phyloP scores from a whole-genome alignment of 2,113 vertebrate species.

The Atractosteus spatula region DNA sequence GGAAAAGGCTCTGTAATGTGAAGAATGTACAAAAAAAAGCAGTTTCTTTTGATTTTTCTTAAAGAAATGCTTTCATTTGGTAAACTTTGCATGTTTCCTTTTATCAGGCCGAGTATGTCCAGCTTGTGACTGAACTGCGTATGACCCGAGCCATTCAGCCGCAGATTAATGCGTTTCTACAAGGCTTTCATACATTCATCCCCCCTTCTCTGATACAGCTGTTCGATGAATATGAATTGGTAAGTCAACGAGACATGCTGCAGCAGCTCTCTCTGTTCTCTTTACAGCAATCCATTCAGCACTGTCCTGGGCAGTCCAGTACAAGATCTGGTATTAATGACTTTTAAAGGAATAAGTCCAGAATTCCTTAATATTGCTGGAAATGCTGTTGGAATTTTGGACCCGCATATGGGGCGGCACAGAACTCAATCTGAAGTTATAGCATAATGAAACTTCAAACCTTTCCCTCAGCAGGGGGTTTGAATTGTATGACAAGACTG shows the following conservation, averaged over 20 bases:
- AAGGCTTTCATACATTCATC: conserved; percentile 97
- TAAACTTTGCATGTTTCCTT: conserved; percentile 16
- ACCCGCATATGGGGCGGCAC: no score
- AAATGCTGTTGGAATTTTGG: no score
- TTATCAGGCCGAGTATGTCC: conserved; percentile 91
- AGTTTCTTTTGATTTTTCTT: conserved; percentile 4
- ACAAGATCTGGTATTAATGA: no score
- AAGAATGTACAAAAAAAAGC: conserved; percentile 6
- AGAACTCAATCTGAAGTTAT: no score
- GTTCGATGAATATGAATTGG: conserved; percentile 97
- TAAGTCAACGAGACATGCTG: conserved; percentile 57
- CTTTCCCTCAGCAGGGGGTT: not conserved
- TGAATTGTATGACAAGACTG: not conserved
- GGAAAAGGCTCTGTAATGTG: conserved; percentile 8
- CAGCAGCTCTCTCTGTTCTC: not conserved
- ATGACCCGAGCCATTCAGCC: conserved; percentile 98
- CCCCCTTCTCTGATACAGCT: conserved; percentile 92
- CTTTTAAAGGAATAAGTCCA: no score
- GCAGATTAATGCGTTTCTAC: conserved; percentile 95
- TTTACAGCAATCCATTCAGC: not conserved
- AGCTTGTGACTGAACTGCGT: conserved; percentile 95
- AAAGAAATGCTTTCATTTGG: not conserved
- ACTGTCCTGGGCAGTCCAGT: not conserved
- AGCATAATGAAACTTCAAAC: not conserved
- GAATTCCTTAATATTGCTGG: no score